A percentile compares a stretch with the other conserved stretches of the same genome.
These are phyloP conservation scores for Microcebus griseorufus DNA, from an alignment of 2,113 vertebrate species.

Conservation along the genomic window DNA sequence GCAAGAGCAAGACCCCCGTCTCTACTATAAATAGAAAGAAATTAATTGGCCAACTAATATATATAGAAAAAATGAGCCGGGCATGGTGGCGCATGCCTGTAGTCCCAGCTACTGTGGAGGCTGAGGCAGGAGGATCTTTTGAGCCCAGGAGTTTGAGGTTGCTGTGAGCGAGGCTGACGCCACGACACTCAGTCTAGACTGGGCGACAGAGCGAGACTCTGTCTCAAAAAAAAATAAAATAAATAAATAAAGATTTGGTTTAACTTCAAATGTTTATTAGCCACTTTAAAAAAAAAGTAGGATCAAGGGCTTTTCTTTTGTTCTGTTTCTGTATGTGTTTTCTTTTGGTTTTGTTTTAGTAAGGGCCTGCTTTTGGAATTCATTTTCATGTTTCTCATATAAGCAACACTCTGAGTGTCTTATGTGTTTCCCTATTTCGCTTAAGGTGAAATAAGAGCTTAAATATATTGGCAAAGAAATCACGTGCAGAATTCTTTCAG, in stretches of 20 bases:
- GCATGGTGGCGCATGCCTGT: no score
- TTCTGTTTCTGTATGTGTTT: not conserved
- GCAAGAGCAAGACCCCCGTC: no score
- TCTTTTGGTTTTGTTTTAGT: constrained; percentile 21
- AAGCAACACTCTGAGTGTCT: not conserved
- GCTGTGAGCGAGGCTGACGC: no score
- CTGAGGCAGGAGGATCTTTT: no score
- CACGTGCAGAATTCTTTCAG: not conserved
- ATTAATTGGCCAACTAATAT: no score
- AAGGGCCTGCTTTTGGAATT: not conserved
- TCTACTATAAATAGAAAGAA: no score
- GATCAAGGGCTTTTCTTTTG: not conserved
- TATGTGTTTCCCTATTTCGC: not conserved
- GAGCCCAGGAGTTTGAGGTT: no score
- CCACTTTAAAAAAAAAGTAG: not conserved
- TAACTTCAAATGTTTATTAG: not conserved
- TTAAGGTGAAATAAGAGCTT: constrained; percentile 1
- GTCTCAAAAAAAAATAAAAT: no score
- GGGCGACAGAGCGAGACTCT: no score
- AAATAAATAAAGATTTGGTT: not conserved
- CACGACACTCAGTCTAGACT: no score
- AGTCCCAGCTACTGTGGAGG: no score
- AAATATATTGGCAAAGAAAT: not conserved
- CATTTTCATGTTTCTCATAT: not conserved
- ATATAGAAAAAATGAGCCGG: no score